Percentiles rank a stretch among this genome's conserved stretches.
phyloP scores from a whole-genome alignment of 1,140 invertebrate species.

The Tetramorium simillimum region DNA sequence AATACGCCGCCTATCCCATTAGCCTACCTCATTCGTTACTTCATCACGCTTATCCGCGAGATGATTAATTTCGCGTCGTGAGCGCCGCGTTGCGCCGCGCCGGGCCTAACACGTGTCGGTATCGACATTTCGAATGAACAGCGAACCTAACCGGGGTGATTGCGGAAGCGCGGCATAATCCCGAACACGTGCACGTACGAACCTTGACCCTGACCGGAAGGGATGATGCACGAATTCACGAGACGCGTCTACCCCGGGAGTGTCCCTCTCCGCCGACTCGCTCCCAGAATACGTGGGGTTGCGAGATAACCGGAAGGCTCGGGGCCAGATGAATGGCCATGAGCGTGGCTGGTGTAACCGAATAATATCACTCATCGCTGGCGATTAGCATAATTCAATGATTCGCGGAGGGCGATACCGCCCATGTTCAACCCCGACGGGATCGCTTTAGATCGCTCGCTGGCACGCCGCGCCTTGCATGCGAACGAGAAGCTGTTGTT shows the following conservation, averaged over 20 bases:
- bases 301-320: slow-evolving; percentile 50
- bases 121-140: slow-evolving; percentile 36
- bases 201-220: slow-evolving; percentile 74
- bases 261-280: background rate
- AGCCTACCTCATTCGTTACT: slow-evolving; percentile 14
- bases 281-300: slow-evolving; percentile 39
- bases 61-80: slow-evolving; percentile 50
- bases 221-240: slow-evolving; percentile 59
- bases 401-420: slow-evolving; percentile 45
- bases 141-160: background rate
- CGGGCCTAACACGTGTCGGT: slow-evolving; percentile 40
- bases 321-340: slow-evolving; percentile 61
- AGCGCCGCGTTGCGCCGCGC: background rate
- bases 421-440: background rate
- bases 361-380: slow-evolving; percentile 68
- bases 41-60: slow-evolving; percentile 20
- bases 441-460: slow-evolving; percentile 19
- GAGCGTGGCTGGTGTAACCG: slow-evolving; percentile 48
- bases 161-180: slow-evolving; percentile 59
- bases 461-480: background rate
- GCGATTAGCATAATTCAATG: slow-evolving; percentile 60
- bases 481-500: background rate
- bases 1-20: slow-evolving; percentile 38
- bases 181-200: slow-evolving; percentile 58
- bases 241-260: background rate